These are phyloP conservation scores for Drosophila funebris DNA, from an alignment of 1,140 invertebrate species.

Conservation along the genomic window DNA sequence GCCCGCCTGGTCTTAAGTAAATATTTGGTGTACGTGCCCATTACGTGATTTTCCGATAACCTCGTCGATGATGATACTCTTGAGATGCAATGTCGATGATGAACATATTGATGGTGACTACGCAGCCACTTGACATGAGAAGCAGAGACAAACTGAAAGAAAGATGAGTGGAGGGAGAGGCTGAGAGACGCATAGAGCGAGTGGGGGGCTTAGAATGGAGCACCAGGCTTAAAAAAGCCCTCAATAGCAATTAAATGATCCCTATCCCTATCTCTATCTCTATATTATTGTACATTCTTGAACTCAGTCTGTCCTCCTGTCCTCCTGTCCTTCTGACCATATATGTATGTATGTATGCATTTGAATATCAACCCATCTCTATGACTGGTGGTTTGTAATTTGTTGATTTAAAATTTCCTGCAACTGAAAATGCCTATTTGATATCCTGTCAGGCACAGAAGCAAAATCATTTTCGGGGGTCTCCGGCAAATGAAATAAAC, in stretches of 20 bases:
- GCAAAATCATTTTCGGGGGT: constrained; percentile 7
- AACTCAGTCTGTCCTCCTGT: too few species aligned
- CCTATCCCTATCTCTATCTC: too few species aligned
- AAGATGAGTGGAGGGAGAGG: not conserved
- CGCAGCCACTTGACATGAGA: constrained; percentile 2
- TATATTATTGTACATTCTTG: too few species aligned
- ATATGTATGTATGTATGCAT: not conserved
- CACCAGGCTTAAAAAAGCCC: too few species aligned
- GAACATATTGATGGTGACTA: constrained; percentile 13
- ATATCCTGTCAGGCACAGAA: constrained; percentile 64
- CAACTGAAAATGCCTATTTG: constrained; percentile 64
- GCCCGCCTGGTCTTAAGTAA: constrained; percentile 66
- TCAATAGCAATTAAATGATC: too few species aligned
- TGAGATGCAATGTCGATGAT: constrained; percentile 41
- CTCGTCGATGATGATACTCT: constrained; percentile 53
- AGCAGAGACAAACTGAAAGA: not conserved
- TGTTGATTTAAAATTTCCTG: constrained; percentile 70
- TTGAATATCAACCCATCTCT: not conserved
- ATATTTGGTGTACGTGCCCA: constrained; percentile 78
- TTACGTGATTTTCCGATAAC: constrained; percentile 79
- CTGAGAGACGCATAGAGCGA: not conserved
- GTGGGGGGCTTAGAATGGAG: too few species aligned
- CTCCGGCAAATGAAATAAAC: constrained; percentile 6
- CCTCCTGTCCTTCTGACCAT: not conserved
- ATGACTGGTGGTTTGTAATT: constrained; percentile 54